A percentile compares a stretch with the other conserved stretches of the same genome.
Evolutionary conservation across 2,797 vertebrate genomes (phyloP).

Genomic region (Sebastes reedi): DNA sequence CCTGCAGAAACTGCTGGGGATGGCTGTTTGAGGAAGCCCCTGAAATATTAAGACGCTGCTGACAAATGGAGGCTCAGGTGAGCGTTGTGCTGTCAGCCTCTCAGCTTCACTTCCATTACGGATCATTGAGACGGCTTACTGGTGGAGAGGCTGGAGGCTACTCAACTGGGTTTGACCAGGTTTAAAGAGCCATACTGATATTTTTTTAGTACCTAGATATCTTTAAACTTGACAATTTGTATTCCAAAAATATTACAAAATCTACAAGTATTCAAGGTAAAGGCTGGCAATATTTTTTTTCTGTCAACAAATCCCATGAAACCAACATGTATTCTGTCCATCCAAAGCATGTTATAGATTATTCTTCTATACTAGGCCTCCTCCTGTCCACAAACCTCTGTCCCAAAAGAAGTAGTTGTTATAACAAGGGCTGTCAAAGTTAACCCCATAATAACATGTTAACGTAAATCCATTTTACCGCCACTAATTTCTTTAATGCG

Average conservation of each 20-base stretch:
- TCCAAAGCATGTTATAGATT: background rate
- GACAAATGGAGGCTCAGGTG: slow-evolving; percentile 71
- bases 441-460: too few relatives aligned
- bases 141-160: slow-evolving; percentile 12
- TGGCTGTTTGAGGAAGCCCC: slow-evolving; percentile 62
- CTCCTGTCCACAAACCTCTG: background rate
- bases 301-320: background rate
- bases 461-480: too few relatives aligned
- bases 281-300: background rate
- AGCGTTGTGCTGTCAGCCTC: slow-evolving; percentile 68
- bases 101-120: slow-evolving; percentile 55
- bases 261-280: background rate
- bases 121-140: slow-evolving; percentile 36
- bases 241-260: background rate
- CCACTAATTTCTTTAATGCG: too few relatives aligned
- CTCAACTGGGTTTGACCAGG: slow-evolving; percentile 15
- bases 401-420: background rate
- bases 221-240: background rate
- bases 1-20: slow-evolving; percentile 44
- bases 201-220: background rate
- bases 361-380: background rate
- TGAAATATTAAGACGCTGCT: slow-evolving; percentile 79
- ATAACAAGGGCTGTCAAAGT: background rate
- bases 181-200: slow-evolving; percentile 16
- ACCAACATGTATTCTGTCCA: background rate